Conservation (phyloP, 2,888 invertebrate genomes). For the Trichogramma dendrolimi region DNA sequence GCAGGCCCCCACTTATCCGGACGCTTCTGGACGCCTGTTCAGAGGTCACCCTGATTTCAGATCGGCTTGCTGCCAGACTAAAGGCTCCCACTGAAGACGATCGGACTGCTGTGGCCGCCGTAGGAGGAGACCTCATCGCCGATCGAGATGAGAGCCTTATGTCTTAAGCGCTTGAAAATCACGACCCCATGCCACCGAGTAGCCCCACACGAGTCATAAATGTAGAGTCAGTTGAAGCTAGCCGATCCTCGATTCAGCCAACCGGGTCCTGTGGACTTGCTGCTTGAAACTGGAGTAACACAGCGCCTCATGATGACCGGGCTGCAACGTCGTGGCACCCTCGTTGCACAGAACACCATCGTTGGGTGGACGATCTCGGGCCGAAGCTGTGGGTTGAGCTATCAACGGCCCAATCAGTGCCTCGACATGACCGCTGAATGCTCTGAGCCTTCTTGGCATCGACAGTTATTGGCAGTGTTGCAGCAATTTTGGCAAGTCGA, state of each 20-base stretch:
- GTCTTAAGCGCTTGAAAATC: neutral
- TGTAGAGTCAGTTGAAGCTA: neutral
- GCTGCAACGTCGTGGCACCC: neutral
- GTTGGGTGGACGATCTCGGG: neutral
- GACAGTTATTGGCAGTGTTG: too few species aligned
- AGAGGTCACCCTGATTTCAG: conserved; percentile 1
- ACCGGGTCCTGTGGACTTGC: neutral
- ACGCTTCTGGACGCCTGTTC: conserved; percentile 8
- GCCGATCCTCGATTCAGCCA: conserved; percentile 4
- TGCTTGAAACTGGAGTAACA: neutral
- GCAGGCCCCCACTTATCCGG: neutral
- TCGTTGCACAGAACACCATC: neutral
- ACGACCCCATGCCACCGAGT: neutral
- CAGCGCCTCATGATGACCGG: neutral
- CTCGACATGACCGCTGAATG: too few species aligned
- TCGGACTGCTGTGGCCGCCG: neutral
- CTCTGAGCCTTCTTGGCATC: too few species aligned
- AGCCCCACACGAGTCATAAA: neutral
- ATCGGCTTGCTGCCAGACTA: neutral
- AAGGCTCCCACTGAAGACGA: neutral
- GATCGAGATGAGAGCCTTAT: neutral
- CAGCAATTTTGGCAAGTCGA: too few species aligned
- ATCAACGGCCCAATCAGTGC: too few species aligned
- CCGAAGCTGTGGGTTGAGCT: too few species aligned
- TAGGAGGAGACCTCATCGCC: neutral